A percentile compares a stretch with the other conserved stretches of the same genome.
Evolutionary conservation across 2,888 invertebrate genomes (phyloP).

Genomic region (Acronicta psi): DNA sequence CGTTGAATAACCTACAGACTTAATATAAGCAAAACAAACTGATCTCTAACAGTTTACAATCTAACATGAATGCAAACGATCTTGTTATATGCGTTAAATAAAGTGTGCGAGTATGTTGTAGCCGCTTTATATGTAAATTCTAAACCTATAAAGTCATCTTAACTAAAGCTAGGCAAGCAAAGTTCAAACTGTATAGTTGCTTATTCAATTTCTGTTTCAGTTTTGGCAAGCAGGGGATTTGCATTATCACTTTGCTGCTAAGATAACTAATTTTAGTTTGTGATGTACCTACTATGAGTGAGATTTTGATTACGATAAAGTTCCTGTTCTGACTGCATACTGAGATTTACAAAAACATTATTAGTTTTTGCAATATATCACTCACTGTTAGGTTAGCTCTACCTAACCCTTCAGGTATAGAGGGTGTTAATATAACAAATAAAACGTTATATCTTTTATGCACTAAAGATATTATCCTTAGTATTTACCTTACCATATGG

Average conservation of each 20-base stretch:
- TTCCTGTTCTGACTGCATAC: not conserved
- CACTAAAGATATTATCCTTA: conserved; percentile 38
- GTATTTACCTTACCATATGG: conserved; percentile 49
- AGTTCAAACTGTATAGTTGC: conserved; percentile 36
- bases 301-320: not conserved
- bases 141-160: conserved; percentile 25
- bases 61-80: conserved; percentile 43
- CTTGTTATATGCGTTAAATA: conserved; percentile 38
- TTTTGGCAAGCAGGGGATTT: conserved; percentile 36
- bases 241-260: conserved; percentile 18
- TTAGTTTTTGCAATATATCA: too few relatives aligned
- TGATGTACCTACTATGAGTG: not conserved
- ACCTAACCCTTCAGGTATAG: too few relatives aligned
- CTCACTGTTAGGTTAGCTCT: too few relatives aligned
- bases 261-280: conserved; percentile 1
- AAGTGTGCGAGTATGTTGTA: conserved; percentile 20
- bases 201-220: conserved; percentile 38
- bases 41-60: conserved; percentile 14
- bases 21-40: conserved; percentile 15
- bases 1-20: not conserved
- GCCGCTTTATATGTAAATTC: conserved; percentile 48
- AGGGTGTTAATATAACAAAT: too few relatives aligned
- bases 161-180: conserved; percentile 22
- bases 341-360: too few relatives aligned
- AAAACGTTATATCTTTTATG: not conserved